These are phyloP conservation scores for Brachypteracias leptosomus DNA, from an alignment of 2,113 vertebrate species.

Conservation along the genomic window DNA sequence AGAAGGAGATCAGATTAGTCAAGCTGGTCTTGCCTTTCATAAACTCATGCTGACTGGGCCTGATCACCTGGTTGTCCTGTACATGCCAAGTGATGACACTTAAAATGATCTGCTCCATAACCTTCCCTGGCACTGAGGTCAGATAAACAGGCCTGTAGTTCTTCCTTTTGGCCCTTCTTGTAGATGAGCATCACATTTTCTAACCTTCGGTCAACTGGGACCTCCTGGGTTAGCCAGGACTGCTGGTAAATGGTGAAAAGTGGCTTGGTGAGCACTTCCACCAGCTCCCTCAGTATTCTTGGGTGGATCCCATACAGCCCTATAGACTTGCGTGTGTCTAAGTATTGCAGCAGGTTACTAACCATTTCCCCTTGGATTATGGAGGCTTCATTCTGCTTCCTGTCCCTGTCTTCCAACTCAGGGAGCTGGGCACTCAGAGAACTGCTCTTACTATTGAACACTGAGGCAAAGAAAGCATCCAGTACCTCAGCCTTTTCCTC, in stretches of 20 bases:
- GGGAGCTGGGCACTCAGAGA: background rate
- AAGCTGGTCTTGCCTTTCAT: background rate
- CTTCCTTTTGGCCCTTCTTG: background rate
- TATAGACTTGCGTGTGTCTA: background rate
- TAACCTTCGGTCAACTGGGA: background rate
- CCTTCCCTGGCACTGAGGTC: background rate
- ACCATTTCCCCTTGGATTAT: background rate
- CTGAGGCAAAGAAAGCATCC: background rate
- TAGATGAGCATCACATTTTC: background rate
- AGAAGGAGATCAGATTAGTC: background rate
- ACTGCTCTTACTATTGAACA: background rate
- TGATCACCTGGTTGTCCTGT: background rate
- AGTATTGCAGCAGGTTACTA: background rate
- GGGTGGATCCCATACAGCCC: background rate
- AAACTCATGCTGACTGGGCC: background rate
- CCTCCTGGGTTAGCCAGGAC: background rate
- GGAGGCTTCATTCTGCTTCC: background rate
- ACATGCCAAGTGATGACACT: background rate
- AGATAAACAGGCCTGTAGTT: background rate
- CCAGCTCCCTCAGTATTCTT: background rate
- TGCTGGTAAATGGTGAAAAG: background rate
- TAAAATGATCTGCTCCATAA: background rate
- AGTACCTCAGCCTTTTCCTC: background rate
- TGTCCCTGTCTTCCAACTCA: background rate
- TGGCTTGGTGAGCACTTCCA: background rate